Conservation (phyloP, 2,888 invertebrate genomes). For the Neuroscelio doddi region DNA sequence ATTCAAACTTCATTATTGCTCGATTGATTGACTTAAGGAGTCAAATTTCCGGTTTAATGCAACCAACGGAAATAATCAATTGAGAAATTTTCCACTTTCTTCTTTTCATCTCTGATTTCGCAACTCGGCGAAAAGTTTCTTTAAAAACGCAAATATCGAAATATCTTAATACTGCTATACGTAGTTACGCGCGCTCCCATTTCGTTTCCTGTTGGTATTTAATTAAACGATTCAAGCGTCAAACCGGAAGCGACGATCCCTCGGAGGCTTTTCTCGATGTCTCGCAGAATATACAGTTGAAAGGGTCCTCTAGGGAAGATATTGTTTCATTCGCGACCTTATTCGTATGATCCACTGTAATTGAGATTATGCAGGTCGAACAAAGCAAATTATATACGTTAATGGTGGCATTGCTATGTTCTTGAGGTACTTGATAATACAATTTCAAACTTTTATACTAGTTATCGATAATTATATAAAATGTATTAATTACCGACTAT, state of each 20-base stretch:
- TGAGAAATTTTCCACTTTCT: neutral
- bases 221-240: slow-evolving; percentile 18
- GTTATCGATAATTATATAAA: no score
- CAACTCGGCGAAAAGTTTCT: neutral
- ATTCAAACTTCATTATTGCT: neutral
- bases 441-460: no score
- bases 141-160: neutral
- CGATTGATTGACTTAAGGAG: neutral
- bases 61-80: slow-evolving; percentile 1
- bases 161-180: neutral
- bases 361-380: neutral
- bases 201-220: slow-evolving; percentile 5
- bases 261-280: slow-evolving; percentile 9
- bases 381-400: neutral
- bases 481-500: no score
- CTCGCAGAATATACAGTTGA: neutral
- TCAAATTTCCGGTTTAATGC: neutral
- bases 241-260: slow-evolving; percentile 13
- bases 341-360: neutral
- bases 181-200: slow-evolving; percentile 8
- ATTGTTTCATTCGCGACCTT: slow-evolving; percentile 7
- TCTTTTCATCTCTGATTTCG: neutral
- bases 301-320: slow-evolving; percentile 2
- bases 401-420: no score
- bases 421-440: no score